Evolutionary conservation across 2,113 vertebrate species (phyloP).

Genomic region (Herpailurus yagouaroundi): DNA sequence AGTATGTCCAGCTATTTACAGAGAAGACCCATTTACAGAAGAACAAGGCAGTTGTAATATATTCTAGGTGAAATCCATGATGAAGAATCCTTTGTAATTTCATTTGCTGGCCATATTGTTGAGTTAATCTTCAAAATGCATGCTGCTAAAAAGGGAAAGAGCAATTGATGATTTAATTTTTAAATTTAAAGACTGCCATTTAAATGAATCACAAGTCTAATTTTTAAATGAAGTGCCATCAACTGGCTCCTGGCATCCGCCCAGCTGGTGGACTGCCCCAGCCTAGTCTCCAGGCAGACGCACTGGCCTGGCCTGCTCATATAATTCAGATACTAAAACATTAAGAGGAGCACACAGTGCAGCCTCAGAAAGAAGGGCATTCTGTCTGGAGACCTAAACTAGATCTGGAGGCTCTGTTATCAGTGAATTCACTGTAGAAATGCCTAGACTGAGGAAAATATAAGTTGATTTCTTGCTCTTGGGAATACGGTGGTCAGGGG

Average conservation of each 20-base stretch:
- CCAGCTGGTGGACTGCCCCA: neutral
- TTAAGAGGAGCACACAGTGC: neutral
- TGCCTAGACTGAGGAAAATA: neutral
- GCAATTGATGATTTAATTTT: conserved; percentile 54
- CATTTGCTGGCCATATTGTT: neutral
- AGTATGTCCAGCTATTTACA: conserved; percentile 9
- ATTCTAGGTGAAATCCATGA: conserved; percentile 20
- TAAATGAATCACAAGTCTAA: conserved; percentile 13
- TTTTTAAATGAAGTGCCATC: conserved; percentile 25
- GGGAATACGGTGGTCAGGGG: neutral
- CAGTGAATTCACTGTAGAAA: neutral
- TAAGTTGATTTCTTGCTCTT: neutral
- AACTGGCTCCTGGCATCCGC: neutral
- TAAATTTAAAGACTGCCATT: conserved; percentile 31
- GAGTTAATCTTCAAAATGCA: conserved; percentile 66
- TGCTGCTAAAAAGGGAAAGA: conserved; percentile 56
- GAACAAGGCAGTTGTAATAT: neutral
- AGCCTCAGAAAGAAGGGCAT: neutral
- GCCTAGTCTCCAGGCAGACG: neutral
- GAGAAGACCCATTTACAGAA: neutral
- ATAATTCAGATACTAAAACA: neutral
- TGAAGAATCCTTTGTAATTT: conserved; percentile 25
- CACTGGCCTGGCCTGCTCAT: neutral
- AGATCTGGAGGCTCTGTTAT: neutral
- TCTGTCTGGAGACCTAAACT: neutral